These are phyloP conservation scores for Odocoileus virginianus DNA, from an alignment of 2,113 vertebrate genomes.

Conservation along the genomic window DNA sequence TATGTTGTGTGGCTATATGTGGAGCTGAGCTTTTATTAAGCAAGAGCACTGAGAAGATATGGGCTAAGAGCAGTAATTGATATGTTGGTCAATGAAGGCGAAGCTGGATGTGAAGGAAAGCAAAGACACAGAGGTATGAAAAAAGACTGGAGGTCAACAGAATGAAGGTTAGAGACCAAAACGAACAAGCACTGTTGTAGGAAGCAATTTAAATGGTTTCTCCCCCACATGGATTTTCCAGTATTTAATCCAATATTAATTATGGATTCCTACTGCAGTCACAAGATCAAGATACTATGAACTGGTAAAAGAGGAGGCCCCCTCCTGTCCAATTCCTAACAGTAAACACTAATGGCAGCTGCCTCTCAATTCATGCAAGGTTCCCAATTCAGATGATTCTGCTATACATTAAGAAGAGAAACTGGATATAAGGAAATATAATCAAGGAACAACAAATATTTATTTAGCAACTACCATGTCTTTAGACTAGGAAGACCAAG, in stretches of 20 bases:
- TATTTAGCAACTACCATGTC: not conserved
- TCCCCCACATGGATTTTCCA: not conserved
- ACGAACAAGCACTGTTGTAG: not conserved
- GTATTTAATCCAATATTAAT: not conserved
- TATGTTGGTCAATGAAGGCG: not conserved
- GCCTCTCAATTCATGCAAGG: not conserved
- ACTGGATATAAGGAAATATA: not conserved
- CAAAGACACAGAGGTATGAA: not conserved
- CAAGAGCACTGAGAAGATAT: not conserved
- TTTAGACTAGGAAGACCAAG: not conserved
- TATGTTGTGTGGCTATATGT: not conserved
- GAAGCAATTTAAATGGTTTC: not conserved
- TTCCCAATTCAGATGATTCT: not conserved
- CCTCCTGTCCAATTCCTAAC: not conserved
- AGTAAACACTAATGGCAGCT: not conserved
- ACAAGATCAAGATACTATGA: not conserved
- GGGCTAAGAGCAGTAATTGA: not conserved
- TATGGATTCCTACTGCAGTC: not conserved
- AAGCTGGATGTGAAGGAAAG: not conserved
- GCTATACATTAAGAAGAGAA: not conserved
- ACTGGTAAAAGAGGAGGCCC: not conserved
- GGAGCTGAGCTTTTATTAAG: not conserved
- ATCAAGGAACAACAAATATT: not conserved
- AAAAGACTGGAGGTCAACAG: not conserved
- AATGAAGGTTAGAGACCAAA: not conserved